Percentiles rank a stretch among this genome's conserved stretches.
phyloP scores from a whole-genome alignment of 2,888 invertebrate genomes.

The Melinaea menophilus region DNA sequence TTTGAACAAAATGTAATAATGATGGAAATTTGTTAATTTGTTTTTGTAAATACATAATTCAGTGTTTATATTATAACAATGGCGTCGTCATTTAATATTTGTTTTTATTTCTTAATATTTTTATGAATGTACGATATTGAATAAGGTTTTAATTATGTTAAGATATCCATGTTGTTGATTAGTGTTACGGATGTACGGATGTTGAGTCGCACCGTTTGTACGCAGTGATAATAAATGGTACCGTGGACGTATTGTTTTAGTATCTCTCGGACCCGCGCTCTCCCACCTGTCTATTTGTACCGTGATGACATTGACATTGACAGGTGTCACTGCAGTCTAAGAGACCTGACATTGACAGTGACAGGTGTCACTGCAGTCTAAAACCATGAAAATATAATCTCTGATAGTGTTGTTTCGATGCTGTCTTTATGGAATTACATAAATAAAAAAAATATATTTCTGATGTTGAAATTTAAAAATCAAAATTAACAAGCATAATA shows the following conservation, averaged over 20 bases:
- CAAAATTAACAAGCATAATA: no score
- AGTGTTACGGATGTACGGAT: constrained; percentile 78
- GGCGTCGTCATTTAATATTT: constrained; percentile 47
- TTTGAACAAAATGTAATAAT: constrained; percentile 22
- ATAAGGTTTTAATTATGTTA: constrained; percentile 63
- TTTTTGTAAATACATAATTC: constrained; percentile 58
- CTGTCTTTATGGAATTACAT: no score
- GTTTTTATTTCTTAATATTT: constrained; percentile 47
- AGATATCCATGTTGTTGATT: constrained; percentile 77
- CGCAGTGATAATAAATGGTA: constrained; percentile 76
- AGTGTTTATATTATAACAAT: constrained; percentile 57
- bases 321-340: not conserved
- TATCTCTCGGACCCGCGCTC: not conserved
- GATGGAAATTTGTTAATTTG: constrained; percentile 52
- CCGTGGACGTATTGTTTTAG: constrained; percentile 18
- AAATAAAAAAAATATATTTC: no score
- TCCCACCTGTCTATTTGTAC: no score
- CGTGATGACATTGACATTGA: no score
- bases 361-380: not conserved
- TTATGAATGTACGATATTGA: constrained; percentile 57
- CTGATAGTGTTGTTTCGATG: no score
- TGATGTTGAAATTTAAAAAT: no score
- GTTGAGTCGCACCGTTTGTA: constrained; percentile 77
- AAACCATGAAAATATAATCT: not conserved
- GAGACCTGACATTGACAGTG: no score